Conservation (phyloP, 1,140 invertebrate species). For the Lepidostoma basale region DNA sequence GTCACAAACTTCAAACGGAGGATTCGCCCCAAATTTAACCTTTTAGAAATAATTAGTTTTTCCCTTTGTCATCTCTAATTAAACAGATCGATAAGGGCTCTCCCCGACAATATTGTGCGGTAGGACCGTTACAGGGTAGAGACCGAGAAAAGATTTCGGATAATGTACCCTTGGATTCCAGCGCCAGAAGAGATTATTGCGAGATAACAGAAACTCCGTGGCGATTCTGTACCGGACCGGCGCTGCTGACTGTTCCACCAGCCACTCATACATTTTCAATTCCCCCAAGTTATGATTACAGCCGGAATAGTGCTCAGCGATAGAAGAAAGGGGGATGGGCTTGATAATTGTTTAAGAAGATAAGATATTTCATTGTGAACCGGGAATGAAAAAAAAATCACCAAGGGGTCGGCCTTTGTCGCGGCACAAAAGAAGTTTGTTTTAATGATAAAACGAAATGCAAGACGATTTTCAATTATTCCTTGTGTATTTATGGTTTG, state of each 20-base stretch:
- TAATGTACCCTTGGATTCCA: neutral
- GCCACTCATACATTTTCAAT: constrained; percentile 35
- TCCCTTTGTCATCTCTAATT: constrained; percentile 42
- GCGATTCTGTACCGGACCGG: neutral
- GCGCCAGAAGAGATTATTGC: neutral
- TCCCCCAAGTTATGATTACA: constrained; percentile 37
- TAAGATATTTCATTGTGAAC: neutral
- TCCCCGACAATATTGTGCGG: constrained; percentile 10
- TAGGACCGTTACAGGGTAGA: too few relatives aligned
- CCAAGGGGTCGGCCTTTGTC: neutral
- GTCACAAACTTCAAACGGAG: too few relatives aligned
- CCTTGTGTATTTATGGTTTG: neutral
- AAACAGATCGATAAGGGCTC: constrained; percentile 36
- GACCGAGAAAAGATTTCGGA: constrained; percentile 3
- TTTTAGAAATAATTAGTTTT: constrained; percentile 36
- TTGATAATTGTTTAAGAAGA: constrained; percentile 25
- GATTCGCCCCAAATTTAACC: neutral
- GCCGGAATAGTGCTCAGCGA: neutral
- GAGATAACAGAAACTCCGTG: constrained; percentile 1
- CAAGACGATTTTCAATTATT: neutral
- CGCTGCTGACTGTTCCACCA: neutral
- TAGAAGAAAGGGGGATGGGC: neutral
- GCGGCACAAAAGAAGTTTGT: constrained; percentile 1
- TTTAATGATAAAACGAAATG: constrained; percentile 6
- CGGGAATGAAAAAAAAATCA: neutral